Percentiles rank a stretch among this genome's conserved stretches.
These are phyloP conservation scores for Ephialtes manifestator DNA, from an alignment of 2,888 invertebrate genomes.

Conservation along the genomic window DNA sequence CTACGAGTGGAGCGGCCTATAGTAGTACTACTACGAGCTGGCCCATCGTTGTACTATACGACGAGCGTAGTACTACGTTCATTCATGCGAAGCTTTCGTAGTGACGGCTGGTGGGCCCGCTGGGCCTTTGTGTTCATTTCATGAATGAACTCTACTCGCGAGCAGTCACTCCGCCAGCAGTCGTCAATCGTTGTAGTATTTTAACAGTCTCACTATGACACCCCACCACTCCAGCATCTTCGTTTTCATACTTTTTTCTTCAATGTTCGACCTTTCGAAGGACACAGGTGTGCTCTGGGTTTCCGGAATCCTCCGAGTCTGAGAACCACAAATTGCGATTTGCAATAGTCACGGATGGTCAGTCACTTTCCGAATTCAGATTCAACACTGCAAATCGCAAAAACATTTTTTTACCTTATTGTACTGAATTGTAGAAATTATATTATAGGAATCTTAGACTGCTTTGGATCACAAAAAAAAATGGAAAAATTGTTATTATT, in stretches of 20 bases:
- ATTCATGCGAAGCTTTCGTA: slow-evolving; percentile 76
- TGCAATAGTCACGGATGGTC: slow-evolving; percentile 8
- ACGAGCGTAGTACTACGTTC: slow-evolving; percentile 81
- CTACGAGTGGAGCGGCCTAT: slow-evolving; percentile 60
- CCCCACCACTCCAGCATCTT: background rate
- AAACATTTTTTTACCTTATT: background rate
- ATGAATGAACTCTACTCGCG: slow-evolving; percentile 79
- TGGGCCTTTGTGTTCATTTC: slow-evolving; percentile 74
- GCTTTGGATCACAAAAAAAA: background rate
- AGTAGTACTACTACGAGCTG: slow-evolving; percentile 67
- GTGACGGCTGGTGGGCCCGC: slow-evolving; percentile 73
- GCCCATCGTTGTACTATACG: slow-evolving; percentile 42
- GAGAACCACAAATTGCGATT: background rate
- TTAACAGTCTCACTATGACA: slow-evolving; percentile 16
- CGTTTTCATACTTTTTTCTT: background rate
- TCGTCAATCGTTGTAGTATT: slow-evolving; percentile 30
- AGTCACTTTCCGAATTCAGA: slow-evolving; percentile 56
- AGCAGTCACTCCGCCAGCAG: slow-evolving; percentile 25
- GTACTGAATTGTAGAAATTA: background rate
- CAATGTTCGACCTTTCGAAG: slow-evolving; percentile 2
- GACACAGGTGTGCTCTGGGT: slow-evolving; percentile 11
- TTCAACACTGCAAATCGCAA: background rate
- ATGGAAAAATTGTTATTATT: background rate
- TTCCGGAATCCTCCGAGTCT: background rate
- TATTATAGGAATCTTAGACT: background rate